Evolutionary conservation across 2,888 invertebrate genomes (phyloP).

Genomic region (Pyrrhosoma nymphula): DNA sequence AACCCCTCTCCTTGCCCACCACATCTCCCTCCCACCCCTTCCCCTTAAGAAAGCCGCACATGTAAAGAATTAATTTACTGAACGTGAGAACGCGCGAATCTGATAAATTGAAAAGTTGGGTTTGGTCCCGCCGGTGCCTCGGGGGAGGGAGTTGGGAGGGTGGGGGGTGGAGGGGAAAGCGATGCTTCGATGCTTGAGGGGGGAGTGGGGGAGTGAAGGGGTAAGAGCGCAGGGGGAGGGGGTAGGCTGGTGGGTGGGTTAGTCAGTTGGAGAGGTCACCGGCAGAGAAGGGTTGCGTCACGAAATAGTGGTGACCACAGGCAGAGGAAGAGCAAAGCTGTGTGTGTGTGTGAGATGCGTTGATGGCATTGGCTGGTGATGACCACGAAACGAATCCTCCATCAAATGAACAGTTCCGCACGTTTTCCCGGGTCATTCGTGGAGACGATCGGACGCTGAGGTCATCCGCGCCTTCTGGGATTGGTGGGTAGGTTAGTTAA

Average conservation of each 20-base stretch:
- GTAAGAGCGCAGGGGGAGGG: neutral
- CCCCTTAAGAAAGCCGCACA: constrained; percentile 59
- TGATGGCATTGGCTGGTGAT: too few species aligned
- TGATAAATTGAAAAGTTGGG: constrained; percentile 68
- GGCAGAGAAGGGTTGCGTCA: neutral
- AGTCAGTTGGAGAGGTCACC: neutral
- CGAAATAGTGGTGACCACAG: neutral
- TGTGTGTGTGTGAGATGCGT: too few species aligned
- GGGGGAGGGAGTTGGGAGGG: neutral
- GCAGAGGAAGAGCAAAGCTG: neutral
- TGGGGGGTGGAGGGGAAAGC: too few species aligned
- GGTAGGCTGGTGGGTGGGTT: neutral
- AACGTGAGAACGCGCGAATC: constrained; percentile 68
- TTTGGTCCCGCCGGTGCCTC: constrained; percentile 50
- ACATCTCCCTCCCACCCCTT: neutral
- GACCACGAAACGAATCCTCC: too few species aligned
- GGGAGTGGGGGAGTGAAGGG: neutral
- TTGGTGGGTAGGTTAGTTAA: too few species aligned
- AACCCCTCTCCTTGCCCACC: neutral
- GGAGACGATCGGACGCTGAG: too few species aligned
- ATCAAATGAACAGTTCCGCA: too few species aligned
- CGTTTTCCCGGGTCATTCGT: too few species aligned
- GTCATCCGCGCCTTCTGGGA: too few species aligned
- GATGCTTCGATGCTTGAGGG: neutral
- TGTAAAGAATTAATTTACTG: constrained; percentile 68